Base-by-base conservation (phyloP, 2,113 vertebrate genomes). In the Psammodynastes pulverulentus region DNA sequence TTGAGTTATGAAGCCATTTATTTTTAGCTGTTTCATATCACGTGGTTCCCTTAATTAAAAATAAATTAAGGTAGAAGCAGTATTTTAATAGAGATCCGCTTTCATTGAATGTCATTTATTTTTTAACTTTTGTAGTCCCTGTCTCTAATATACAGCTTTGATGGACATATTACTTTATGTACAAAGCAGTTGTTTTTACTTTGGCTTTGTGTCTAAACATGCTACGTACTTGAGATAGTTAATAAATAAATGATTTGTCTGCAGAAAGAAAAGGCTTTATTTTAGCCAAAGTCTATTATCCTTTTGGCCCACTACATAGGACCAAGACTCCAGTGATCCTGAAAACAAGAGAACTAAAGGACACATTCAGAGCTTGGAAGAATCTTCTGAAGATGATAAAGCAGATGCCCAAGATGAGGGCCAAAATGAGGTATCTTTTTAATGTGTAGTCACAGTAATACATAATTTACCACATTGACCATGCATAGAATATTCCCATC, bases 281-380 rank as follows among this genome's bases (percentile, higher is more conserved):
- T 0, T 93, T 90, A 93, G 58, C 21, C 9, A 92, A 92, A 12
- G 94, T 72, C 2, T 89, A 87, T 86, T 21, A 1, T 17, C 94
- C 53, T 90, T 58, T 52, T 17, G 26, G 46, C 8, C 48, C 79
- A 45, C 0, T 54, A 53, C 94, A 87, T 96, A 99, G 99, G 94
- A 86, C 24, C 97, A 97, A 95, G 98, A 98, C 49, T 86, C 93
- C 1, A 98, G 98, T 26, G 99, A 98, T 91, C 99, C 99, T 39
- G 95, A 96, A 52, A 93, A 93, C 92, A 99, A 99, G 97, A 99
- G 98, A 96, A 98, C 93, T 48, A 99, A 97, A 97, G 96, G 39
- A 10, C 48, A 95, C 97, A 94, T 94, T 94, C 58, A 56, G 53
- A 21, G 1, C 67, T 15, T 15, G 43, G 97, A 97, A 79, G 97